Evolutionary conservation across 2,888 invertebrate genomes (phyloP).

Genomic region (Caenorhabditis sp.): DNA sequence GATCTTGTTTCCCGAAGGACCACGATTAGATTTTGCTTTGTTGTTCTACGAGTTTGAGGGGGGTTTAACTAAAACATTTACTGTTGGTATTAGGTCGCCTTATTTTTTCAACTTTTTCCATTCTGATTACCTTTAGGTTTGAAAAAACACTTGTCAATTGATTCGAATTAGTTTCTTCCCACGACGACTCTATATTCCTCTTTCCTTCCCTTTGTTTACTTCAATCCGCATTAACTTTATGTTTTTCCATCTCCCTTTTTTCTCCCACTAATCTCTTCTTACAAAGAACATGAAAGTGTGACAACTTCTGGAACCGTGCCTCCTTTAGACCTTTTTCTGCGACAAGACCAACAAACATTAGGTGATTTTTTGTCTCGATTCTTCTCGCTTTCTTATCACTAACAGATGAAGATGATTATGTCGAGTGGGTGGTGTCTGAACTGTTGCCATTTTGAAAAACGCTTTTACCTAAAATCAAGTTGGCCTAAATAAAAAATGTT

Average conservation of each 20-base stretch:
- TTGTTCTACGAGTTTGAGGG: constrained; percentile 8
- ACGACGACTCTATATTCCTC: background rate
- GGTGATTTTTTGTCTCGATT: constrained; percentile 64
- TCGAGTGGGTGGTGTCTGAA: constrained; percentile 55
- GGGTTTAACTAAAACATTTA: background rate
- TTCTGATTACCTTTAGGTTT: background rate
- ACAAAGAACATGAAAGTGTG: constrained; percentile 18
- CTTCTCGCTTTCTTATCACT: constrained; percentile 43
- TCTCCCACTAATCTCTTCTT: constrained; percentile 3
- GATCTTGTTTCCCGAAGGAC: no score
- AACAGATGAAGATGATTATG: constrained; percentile 28
- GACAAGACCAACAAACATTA: constrained; percentile 61
- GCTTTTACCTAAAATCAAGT: background rate
- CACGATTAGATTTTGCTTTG: no score
- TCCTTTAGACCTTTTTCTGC: background rate
- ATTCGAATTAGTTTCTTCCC: constrained; percentile 41
- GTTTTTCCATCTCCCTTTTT: background rate
- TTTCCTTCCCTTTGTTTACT: constrained; percentile 25
- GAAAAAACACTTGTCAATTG: constrained; percentile 17
- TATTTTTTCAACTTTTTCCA: background rate
- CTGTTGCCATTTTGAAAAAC: constrained; percentile 47
- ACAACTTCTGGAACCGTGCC: constrained; percentile 33
- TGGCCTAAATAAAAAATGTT: constrained; percentile 28
- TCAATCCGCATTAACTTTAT: constrained; percentile 19
- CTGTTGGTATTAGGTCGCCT: constrained; percentile 4